Conservation (phyloP, 2,113 vertebrate genomes). For the Cisticola juncidis region DNA sequence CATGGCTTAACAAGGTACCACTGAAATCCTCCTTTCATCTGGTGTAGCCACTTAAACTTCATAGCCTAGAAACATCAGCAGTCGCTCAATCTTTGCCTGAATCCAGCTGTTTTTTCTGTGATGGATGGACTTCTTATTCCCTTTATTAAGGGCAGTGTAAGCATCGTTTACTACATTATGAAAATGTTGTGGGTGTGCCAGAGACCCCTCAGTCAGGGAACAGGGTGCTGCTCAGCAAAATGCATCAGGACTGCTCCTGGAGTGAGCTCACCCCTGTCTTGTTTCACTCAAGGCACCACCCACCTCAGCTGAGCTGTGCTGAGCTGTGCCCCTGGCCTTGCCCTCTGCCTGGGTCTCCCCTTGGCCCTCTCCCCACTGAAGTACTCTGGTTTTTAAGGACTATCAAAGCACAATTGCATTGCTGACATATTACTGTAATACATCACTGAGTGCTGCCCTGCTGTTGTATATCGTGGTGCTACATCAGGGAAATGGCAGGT, state of each 20-base stretch:
- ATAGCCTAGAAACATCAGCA: not conserved
- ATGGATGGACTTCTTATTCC: not conserved
- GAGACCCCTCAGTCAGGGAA: not conserved
- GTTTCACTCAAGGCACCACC: not conserved
- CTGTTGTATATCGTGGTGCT: not conserved
- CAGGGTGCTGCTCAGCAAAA: not conserved
- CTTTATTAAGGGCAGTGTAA: not conserved
- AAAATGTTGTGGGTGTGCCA: not conserved
- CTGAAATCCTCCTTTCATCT: fast-evolving
- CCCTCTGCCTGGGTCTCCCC: not conserved
- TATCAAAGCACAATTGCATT: constrained; percentile 32
- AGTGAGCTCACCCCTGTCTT: not conserved
- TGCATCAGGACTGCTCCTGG: not conserved
- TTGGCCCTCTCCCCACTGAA: not conserved
- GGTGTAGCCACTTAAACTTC: not conserved
- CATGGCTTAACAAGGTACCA: not conserved
- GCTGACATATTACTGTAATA: constrained; percentile 41
- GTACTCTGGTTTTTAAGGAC: constrained; percentile 16
- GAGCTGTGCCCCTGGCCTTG: not conserved
- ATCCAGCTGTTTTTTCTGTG: not conserved
- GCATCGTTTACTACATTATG: not conserved
- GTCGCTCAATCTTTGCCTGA: not conserved
- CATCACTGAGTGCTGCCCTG: constrained; percentile 32
- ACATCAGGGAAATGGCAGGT: constrained; percentile 17
- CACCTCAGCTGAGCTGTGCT: not conserved